phyloP scores from a whole-genome alignment of 92 coral and sea anemone genomes.

The Metridium senile region DNA sequence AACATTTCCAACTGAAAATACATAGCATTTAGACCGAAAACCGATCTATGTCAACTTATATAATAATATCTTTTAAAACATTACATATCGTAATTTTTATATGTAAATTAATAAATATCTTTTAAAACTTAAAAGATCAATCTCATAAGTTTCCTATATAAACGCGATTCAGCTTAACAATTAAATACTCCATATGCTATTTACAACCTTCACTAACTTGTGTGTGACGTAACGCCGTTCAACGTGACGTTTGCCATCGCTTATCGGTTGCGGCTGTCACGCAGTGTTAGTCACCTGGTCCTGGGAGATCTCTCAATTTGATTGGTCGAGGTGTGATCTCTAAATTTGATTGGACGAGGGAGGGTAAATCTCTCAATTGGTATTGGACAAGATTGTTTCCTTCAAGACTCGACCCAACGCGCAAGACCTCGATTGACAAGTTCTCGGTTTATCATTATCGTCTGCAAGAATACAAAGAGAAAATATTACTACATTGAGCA shows the following conservation, averaged over 20 bases:
- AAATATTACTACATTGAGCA: not conserved
- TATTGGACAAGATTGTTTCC: not conserved
- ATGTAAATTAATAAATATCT: not conserved
- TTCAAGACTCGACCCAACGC: constrained; percentile 91
- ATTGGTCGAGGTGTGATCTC: not conserved
- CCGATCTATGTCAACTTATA: not conserved
- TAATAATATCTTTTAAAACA: not conserved
- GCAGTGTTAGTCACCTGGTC: not conserved
- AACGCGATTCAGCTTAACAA: not conserved
- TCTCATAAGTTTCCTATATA: not conserved
- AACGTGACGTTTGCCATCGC: not conserved
- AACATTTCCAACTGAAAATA: not conserved
- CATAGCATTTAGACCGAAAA: not conserved
- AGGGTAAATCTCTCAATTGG: not conserved
- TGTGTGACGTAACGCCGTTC: not conserved
- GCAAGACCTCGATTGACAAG: constrained; percentile 86
- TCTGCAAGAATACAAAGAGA: constrained; percentile 41
- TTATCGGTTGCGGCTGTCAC: not conserved
- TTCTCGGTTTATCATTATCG: constrained; percentile 88
- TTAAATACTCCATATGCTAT: not conserved
- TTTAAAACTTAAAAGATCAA: not conserved
- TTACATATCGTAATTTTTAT: not conserved
- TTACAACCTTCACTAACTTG: constrained; percentile 5
- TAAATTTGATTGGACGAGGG: not conserved
- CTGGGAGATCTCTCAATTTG: not conserved